Evolutionary conservation across 2,113 vertebrate species (phyloP), one percentile per base, ranked within the genome.

Genomic region (Cinclus mexicanus): DNA sequence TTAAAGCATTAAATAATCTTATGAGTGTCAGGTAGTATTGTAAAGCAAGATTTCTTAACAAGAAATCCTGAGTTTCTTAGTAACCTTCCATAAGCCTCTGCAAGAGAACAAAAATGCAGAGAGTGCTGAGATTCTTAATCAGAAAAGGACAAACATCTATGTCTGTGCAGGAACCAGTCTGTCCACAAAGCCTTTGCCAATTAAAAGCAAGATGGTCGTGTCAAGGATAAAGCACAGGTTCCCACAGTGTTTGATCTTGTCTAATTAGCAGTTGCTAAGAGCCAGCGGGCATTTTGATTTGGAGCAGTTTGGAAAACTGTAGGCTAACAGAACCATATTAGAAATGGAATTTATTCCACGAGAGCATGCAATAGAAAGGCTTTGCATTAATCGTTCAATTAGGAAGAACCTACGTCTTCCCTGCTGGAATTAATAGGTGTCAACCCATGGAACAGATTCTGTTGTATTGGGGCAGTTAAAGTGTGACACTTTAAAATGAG

Each of bases 191-290:
- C 35, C 28, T 90, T 76, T 22, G 61, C 49, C 82, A 87, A 88
- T 93, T 94, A 90, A 90, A 83, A 85, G 61, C 52, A 83, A 79
- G 86, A 79, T 76, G 50, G 44, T 79, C 6, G 2, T 41, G 53
- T 64, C 55, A 76, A 76, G 37, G 87, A 49, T 68, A 67, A 93
- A 65, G 35, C 61, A 47, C 84, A 31, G 6, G 41, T 55, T 95
- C 61, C 61, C 67, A 68, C 11, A 14, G 24, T 70, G 85, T 82
- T 91, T 89, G 63, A 91, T 95, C 87, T 82, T 79, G 53, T 72
- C 82, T 94, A 87, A 87, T 94, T 93, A 94, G 31, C 39, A 61
- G 39, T 37, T 93, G 82, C 46, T 52, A 49, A 85, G 61, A 93
- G 71, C 12, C 26, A 59, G 61, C 41, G 49, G 79, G 41, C 3